Evolutionary conservation across 2,888 invertebrate species (phyloP).

Genomic region (Pollenia angustigena): DNA sequence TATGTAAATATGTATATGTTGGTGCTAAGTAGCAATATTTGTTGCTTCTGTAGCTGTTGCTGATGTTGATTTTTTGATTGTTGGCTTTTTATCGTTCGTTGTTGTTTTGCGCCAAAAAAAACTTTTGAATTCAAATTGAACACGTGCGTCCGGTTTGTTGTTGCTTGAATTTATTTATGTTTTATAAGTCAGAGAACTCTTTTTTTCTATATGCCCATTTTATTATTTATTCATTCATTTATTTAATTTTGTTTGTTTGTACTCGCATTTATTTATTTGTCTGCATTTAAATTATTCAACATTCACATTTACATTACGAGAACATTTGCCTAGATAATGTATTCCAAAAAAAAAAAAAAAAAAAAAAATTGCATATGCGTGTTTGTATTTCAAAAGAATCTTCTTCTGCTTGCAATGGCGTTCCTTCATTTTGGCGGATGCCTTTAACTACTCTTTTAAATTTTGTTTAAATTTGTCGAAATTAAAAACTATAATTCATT

Average conservation of each 20-base stretch:
- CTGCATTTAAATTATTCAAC: slow-evolving; percentile 69
- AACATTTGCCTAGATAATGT: slow-evolving; percentile 40
- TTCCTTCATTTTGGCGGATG: slow-evolving; percentile 39
- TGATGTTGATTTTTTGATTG: slow-evolving; percentile 65
- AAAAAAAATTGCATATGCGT: slow-evolving; percentile 8
- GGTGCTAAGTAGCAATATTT: slow-evolving; percentile 30
- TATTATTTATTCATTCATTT: slow-evolving; percentile 57
- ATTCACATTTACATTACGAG: slow-evolving; percentile 43
- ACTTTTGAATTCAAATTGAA: slow-evolving; percentile 66
- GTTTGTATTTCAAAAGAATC: slow-evolving; percentile 25
- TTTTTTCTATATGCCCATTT: slow-evolving; percentile 53
- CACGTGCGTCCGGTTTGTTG: slow-evolving; percentile 70
- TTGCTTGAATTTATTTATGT: slow-evolving; percentile 63
- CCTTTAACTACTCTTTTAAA: slow-evolving; percentile 56
- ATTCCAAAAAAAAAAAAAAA: slow-evolving; percentile 12
- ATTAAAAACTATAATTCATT: slow-evolving; percentile 57
- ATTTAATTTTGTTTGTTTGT: slow-evolving; percentile 21
- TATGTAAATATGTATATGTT: not conserved
- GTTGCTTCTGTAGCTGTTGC: slow-evolving; percentile 55
- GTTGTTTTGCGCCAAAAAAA: slow-evolving; percentile 61
- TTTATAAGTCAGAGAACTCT: slow-evolving; percentile 52
- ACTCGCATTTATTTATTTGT: slow-evolving; percentile 60
- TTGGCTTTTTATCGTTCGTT: slow-evolving; percentile 62
- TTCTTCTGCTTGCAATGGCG: slow-evolving; percentile 10
- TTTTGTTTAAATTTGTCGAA: slow-evolving; percentile 48